phyloP scores from a whole-genome alignment of 2,797 vertebrate genomes.

The Muscicapa comitata region DNA sequence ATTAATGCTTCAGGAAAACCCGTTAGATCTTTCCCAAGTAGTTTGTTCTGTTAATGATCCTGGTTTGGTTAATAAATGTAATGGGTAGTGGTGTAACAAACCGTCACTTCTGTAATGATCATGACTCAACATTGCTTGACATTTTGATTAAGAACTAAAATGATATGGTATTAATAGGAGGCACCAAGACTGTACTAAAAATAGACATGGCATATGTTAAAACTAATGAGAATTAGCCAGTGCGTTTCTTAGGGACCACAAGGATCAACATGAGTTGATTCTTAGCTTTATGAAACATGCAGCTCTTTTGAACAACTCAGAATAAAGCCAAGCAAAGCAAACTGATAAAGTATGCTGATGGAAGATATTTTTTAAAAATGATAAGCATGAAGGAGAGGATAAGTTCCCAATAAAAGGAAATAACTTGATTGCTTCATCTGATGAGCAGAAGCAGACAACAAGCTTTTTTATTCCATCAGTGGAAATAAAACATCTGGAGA shows the following conservation, averaged over 20 bases:
- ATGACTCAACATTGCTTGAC: background rate
- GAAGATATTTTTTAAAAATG: background rate
- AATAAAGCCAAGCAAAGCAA: background rate
- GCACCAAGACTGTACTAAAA: background rate
- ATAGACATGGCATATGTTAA: background rate
- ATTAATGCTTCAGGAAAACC: constrained; percentile 14
- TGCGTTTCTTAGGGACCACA: background rate
- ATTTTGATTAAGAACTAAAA: constrained; percentile 31
- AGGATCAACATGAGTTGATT: background rate
- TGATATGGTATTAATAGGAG: background rate
- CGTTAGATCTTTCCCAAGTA: background rate
- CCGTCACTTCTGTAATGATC: background rate
- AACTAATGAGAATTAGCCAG: background rate
- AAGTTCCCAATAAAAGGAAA: background rate
- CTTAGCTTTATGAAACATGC: background rate
- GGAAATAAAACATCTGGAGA: background rate
- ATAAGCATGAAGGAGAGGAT: too few species aligned
- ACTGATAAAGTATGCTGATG: background rate
- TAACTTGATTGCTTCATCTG: background rate
- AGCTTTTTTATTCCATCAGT: background rate
- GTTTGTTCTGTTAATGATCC: background rate
- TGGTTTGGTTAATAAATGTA: background rate
- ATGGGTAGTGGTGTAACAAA: background rate
- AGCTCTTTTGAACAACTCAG: background rate
- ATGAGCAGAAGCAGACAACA: background rate